Conservation (phyloP, 2,113 vertebrate species). For the Callospermophilus lateralis region DNA sequence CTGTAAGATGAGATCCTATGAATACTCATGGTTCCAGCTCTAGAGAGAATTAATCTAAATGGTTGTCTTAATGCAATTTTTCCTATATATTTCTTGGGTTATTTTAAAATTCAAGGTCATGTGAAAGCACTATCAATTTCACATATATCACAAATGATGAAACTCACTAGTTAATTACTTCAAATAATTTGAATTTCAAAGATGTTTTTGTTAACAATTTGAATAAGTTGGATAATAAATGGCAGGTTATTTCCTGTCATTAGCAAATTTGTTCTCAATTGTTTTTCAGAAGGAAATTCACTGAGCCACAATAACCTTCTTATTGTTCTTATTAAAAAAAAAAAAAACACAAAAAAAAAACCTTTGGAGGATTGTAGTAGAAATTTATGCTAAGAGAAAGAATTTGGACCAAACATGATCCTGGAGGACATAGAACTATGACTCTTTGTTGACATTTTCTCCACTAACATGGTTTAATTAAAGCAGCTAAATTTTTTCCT, state of each 20-base stretch:
- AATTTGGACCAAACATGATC: neutral
- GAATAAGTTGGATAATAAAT: neutral
- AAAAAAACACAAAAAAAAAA: too few species aligned
- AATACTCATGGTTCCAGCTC: neutral
- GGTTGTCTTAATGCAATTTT: neutral
- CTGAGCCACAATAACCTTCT: neutral
- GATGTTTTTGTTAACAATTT: neutral
- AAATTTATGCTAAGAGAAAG: neutral
- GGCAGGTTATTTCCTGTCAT: neutral
- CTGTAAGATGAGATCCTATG: neutral
- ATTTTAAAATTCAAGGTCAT: neutral
- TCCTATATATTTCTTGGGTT: neutral
- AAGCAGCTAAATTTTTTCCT: neutral
- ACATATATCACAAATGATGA: neutral
- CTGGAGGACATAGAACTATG: too few species aligned
- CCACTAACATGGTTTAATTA: neutral
- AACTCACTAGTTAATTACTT: neutral
- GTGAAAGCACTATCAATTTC: neutral
- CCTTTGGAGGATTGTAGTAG: neutral
- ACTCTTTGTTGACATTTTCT: neutral
- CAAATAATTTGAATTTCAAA: conserved; percentile 2
- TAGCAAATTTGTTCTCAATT: neutral
- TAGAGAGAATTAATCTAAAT: neutral
- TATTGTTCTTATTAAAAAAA: neutral
- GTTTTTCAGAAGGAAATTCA: neutral